phyloP scores from a whole-genome alignment of 2,797 vertebrate genomes.

The Sarcoramphus papa region DNA sequence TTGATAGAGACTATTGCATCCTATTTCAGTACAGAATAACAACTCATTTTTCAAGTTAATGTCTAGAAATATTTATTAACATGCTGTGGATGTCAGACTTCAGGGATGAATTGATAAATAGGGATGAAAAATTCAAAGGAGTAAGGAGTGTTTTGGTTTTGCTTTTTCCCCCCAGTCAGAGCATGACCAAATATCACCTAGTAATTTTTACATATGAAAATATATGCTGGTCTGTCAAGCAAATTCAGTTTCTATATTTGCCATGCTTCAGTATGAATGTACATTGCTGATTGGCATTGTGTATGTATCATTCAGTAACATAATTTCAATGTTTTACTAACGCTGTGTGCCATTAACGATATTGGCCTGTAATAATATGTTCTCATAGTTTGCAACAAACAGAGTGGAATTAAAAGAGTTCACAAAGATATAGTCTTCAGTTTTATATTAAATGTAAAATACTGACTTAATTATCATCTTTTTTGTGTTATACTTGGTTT shows the following conservation, averaged over 20 bases:
- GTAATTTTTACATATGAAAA: background rate
- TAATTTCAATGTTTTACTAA: background rate
- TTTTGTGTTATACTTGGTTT: background rate
- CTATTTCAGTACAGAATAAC: background rate
- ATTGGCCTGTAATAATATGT: background rate
- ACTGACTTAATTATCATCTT: background rate
- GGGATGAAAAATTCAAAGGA: background rate
- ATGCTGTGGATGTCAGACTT: background rate
- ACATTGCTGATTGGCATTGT: background rate
- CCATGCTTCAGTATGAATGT: background rate
- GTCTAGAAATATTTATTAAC: background rate
- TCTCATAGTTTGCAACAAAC: background rate
- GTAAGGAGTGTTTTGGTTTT: background rate
- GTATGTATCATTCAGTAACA: background rate
- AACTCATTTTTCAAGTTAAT: background rate
- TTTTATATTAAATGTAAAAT: background rate
- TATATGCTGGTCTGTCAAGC: background rate
- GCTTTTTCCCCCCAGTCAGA: background rate
- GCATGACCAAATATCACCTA: background rate
- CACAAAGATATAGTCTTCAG: background rate
- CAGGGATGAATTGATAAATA: background rate
- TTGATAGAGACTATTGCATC: background rate
- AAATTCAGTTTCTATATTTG: background rate
- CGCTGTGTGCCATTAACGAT: background rate
- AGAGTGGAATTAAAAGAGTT: background rate